Percentiles rank a stretch among this genome's conserved stretches.
phyloP scores from a whole-genome alignment of 2,797 vertebrate species.

The Lerista edwardsae region DNA sequence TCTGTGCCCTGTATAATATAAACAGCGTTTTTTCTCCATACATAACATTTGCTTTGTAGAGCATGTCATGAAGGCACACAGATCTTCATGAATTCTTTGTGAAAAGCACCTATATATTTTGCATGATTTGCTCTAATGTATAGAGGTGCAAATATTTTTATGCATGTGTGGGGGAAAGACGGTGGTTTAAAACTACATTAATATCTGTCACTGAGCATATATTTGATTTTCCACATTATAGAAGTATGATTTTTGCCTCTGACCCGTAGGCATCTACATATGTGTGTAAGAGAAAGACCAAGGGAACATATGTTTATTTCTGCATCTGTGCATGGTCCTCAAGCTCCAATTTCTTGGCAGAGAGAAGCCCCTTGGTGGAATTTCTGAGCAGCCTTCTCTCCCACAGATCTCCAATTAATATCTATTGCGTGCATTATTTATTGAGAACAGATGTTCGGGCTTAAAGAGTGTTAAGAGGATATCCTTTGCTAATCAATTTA shows the following conservation, averaged over 20 bases:
- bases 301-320: constrained; percentile 2
- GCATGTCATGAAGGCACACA: background rate
- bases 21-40: too few relatives aligned
- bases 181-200: background rate
- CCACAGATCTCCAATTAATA: constrained; percentile 56
- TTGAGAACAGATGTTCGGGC: constrained; percentile 69
- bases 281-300: background rate
- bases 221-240: background rate
- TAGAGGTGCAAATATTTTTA: fast-evolving
- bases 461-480: constrained; percentile 69
- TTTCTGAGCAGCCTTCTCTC: constrained; percentile 29
- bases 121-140: fast-evolving
- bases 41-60: too few relatives aligned
- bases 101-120: background rate
- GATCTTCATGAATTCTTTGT: background rate
- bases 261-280: background rate
- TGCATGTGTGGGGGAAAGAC: background rate
- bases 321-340: background rate
- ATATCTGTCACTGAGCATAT: fast-evolving
- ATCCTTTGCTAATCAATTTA: constrained; percentile 70
- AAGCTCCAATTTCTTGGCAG: constrained; percentile 29
- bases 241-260: background rate
- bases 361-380: background rate
- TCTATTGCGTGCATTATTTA: constrained; percentile 68
- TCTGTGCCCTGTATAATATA: too few relatives aligned